These are phyloP conservation scores for Oryzias curvinotus DNA, from an alignment of 2,113 vertebrate genomes.

Conservation along the genomic window DNA sequence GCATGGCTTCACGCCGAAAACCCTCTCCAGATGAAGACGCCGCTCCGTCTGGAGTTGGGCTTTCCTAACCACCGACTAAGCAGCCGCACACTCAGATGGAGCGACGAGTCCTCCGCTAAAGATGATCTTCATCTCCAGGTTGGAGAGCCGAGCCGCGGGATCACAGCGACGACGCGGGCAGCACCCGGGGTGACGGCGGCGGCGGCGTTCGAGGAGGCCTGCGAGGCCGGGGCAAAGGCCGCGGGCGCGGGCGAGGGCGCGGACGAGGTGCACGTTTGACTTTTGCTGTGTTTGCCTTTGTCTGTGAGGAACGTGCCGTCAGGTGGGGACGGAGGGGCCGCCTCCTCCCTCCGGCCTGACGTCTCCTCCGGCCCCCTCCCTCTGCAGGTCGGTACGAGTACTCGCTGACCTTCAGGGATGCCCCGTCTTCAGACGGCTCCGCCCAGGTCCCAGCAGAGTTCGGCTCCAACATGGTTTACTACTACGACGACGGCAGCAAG, in stretches of 20 bases:
- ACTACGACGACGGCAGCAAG: constrained; percentile 88
- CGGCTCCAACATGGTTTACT: constrained; percentile 88
- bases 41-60: too few species aligned
- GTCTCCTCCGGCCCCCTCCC: background rate
- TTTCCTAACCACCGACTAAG: too few species aligned
- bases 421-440: constrained; percentile 76
- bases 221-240: constrained; percentile 82
- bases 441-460: constrained; percentile 76
- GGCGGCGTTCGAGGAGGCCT: constrained; percentile 79
- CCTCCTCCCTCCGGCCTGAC: too few species aligned
- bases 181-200: constrained; percentile 84
- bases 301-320: too few species aligned
- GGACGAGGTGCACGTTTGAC: constrained; percentile 72
- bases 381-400: constrained; percentile 85
- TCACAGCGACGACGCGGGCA: constrained; percentile 82
- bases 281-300: background rate
- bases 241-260: constrained; percentile 87
- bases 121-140: constrained; percentile 59
- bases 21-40: too few species aligned
- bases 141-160: constrained; percentile 87
- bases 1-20: background rate
- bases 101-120: too few species aligned
- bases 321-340: too few species aligned
- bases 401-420: constrained; percentile 80
- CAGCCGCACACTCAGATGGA: too few species aligned